Evolutionary conservation across 2,888 invertebrate species (phyloP).

Genomic region (Chymomyza amoena): DNA sequence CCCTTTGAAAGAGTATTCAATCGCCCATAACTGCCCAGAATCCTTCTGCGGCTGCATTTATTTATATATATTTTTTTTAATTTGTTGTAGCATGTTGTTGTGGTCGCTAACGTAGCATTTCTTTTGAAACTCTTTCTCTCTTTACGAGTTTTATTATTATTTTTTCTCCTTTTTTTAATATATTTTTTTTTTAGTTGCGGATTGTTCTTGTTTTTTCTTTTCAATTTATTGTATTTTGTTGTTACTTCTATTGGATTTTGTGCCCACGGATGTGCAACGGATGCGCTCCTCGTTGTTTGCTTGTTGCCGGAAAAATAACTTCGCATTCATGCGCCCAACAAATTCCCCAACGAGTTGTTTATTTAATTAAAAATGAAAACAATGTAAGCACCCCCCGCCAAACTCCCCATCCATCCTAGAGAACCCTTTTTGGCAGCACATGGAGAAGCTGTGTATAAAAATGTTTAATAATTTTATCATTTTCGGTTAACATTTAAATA

Average conservation of each 20-base stretch:
- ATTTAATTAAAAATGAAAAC: slow-evolving; percentile 65
- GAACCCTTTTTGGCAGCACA: background rate
- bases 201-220: slow-evolving; percentile 12
- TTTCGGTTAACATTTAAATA: slow-evolving; percentile 29
- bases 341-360: slow-evolving; percentile 49
- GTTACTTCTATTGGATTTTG: background rate
- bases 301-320: slow-evolving; percentile 59
- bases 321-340: slow-evolving; percentile 33
- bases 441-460: background rate
- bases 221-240: slow-evolving; percentile 10
- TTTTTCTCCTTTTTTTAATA: slow-evolving; percentile 28
- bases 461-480: slow-evolving; percentile 31
- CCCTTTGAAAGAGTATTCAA: background rate
- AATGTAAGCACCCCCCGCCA: slow-evolving; percentile 28
- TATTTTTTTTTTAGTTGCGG: background rate
- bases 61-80: background rate
- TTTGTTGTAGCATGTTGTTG: slow-evolving; percentile 10
- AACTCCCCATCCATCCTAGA: background rate
- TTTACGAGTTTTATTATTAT: slow-evolving; percentile 8
- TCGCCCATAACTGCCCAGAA: background rate
- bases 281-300: slow-evolving; percentile 32
- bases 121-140: slow-evolving; percentile 38
- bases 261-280: slow-evolving; percentile 42
- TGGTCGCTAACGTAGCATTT: slow-evolving; percentile 42
- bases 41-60: background rate